Conservation (phyloP, 2,113 vertebrate species). For the Asarcornis scutulata region DNA sequence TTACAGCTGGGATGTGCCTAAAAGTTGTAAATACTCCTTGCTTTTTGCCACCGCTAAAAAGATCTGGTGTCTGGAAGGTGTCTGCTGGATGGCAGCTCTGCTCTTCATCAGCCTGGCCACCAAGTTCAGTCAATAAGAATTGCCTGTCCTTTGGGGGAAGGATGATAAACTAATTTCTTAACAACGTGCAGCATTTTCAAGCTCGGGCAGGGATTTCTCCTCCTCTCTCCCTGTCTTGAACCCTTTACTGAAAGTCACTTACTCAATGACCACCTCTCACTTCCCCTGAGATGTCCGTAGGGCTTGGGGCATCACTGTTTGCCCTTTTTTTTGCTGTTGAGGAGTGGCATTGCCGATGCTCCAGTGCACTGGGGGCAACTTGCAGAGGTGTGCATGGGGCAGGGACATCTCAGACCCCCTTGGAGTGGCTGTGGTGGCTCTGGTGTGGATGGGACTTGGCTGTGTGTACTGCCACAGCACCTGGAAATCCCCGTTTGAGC, state of each 20-base stretch:
- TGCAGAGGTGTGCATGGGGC: neutral
- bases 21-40: neutral
- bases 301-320: neutral
- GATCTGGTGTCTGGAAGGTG: neutral
- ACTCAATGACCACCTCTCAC: neutral
- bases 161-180: neutral
- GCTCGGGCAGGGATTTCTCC: neutral
- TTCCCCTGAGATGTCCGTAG: neutral
- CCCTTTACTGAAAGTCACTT: neutral
- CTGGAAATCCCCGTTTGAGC: neutral
- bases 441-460: neutral
- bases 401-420: neutral
- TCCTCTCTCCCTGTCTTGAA: neutral
- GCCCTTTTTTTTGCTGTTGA: neutral
- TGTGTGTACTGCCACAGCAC: neutral
- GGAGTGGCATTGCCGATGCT: fast-evolving
- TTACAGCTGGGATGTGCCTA: neutral
- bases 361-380: neutral
- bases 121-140: neutral
- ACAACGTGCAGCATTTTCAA: neutral
- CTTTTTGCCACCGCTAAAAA: neutral
- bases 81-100: neutral
- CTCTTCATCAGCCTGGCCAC: neutral
- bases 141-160: neutral
- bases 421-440: neutral